Conservation (phyloP, 1,140 invertebrate species). For the Bombus picipes region DNA sequence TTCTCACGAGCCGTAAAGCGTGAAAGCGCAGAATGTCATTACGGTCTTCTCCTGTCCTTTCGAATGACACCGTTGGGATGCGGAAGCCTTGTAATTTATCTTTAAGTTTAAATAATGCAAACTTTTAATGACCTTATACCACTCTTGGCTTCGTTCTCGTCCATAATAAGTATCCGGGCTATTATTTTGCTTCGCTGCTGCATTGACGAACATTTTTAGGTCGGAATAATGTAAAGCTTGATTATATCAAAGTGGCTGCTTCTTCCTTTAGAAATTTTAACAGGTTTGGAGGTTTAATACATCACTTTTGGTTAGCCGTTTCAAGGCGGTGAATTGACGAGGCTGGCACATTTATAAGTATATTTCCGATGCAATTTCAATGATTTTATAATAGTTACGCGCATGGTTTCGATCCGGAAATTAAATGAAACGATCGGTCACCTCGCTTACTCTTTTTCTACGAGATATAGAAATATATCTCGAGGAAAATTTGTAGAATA, state of each 20-base stretch:
- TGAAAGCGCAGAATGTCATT: slow-evolving; percentile 15
- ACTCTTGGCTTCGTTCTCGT: slow-evolving; percentile 29
- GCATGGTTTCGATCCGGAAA: background rate
- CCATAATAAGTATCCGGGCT: background rate
- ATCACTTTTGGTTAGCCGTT: background rate
- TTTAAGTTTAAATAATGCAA: slow-evolving; percentile 66
- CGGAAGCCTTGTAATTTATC: slow-evolving; percentile 58
- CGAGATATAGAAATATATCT: background rate
- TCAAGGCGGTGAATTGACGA: no score
- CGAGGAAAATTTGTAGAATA: background rate
- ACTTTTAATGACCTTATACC: slow-evolving; percentile 64
- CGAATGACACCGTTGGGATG: slow-evolving; percentile 31
- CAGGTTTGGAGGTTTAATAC: accelerated
- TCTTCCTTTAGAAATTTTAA: background rate
- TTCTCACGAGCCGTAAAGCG: slow-evolving; percentile 10
- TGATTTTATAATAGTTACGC: background rate
- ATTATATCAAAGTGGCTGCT: background rate
- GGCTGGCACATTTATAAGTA: no score
- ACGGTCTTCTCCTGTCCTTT: slow-evolving; percentile 24
- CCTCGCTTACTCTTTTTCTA: no score
- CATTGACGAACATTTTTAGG: background rate
- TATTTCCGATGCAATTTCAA: background rate
- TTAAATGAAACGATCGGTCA: background rate
- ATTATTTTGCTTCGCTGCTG: slow-evolving; percentile 37
- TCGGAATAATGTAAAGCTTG: background rate